Evolutionary conservation across 2,797 vertebrate genomes (phyloP).

Genomic region (Rhincodon typus): DNA sequence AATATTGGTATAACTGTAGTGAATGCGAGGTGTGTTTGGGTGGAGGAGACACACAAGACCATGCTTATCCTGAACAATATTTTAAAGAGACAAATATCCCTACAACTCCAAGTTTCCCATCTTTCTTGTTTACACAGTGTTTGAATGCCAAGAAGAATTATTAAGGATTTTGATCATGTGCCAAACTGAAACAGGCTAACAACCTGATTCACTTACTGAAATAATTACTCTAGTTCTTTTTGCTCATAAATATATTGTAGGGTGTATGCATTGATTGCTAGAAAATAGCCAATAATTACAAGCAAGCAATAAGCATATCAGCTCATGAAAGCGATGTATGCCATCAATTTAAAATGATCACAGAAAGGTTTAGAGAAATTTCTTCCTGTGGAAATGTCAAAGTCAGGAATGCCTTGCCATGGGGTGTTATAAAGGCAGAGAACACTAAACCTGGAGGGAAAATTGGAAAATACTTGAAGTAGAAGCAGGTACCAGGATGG

Average conservation of each 20-base stretch:
- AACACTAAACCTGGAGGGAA: not conserved
- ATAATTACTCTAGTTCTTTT: not conserved
- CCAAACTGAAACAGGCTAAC: not conserved
- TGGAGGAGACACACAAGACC: not conserved
- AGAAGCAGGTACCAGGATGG: not conserved
- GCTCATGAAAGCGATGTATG: not conserved
- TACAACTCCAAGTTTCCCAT: not conserved
- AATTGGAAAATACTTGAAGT: not conserved
- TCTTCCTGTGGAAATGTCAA: not conserved
- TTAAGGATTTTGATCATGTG: not conserved
- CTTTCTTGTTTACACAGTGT: not conserved
- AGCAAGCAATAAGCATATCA: not conserved
- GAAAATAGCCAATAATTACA: not conserved
- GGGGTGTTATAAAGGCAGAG: not conserved
- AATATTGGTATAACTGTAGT: not conserved
- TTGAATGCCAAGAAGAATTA: not conserved
- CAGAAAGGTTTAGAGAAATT: not conserved
- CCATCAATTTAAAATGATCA: not conserved
- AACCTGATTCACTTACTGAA: not conserved
- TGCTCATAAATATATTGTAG: not conserved
- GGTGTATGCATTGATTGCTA: not conserved
- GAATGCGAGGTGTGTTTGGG: no score
- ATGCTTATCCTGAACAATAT: not conserved
- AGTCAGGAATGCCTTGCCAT: not conserved
- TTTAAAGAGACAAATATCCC: not conserved